phyloP scores from a whole-genome alignment of 2,888 invertebrate species.

The Acanthococcus lagerstroemiae region DNA sequence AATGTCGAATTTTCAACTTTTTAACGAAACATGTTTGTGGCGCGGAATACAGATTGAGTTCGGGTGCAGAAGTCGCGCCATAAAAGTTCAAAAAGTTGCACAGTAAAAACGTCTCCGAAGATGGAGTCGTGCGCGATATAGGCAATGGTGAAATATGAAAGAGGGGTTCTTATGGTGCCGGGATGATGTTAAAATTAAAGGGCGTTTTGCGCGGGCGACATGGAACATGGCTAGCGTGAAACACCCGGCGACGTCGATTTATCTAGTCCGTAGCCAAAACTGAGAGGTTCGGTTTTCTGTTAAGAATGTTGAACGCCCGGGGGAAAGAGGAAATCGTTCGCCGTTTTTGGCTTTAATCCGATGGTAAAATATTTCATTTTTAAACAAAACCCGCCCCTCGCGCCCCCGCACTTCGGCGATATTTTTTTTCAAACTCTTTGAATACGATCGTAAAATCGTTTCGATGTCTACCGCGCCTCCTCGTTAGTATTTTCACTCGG shows the following conservation, averaged over 20 bases:
- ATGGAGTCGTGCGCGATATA: constrained; percentile 1
- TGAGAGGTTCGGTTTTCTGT: constrained; percentile 15
- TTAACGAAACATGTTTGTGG: constrained; percentile 4
- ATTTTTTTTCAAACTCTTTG: not conserved
- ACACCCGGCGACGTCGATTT: constrained; percentile 21
- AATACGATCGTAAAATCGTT: not conserved
- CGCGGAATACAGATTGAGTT: constrained; percentile 17
- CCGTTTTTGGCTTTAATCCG: not conserved
- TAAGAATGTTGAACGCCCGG: constrained; percentile 16
- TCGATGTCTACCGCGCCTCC: too few relatives aligned
- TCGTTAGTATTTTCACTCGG: too few relatives aligned
- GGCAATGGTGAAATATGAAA: constrained; percentile 8
- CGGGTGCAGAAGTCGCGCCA: not conserved
- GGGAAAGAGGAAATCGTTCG: too few relatives aligned
- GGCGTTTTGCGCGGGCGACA: constrained; percentile 10
- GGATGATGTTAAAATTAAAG: constrained; percentile 14
- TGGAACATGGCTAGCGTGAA: constrained; percentile 23
- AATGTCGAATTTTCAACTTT: constrained; percentile 16
- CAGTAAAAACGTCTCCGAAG: not conserved
- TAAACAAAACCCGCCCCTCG: not conserved
- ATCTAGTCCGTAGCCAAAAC: constrained; percentile 12
- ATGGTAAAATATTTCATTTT: not conserved
- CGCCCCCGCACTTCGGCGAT: not conserved
- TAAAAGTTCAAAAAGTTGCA: constrained; percentile 15
- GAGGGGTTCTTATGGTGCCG: constrained; percentile 8